Percentiles rank a stretch among this genome's conserved stretches.
Evolutionary conservation across 1,140 invertebrate species (phyloP).

Genomic region (Cydia fagiglandana): DNA sequence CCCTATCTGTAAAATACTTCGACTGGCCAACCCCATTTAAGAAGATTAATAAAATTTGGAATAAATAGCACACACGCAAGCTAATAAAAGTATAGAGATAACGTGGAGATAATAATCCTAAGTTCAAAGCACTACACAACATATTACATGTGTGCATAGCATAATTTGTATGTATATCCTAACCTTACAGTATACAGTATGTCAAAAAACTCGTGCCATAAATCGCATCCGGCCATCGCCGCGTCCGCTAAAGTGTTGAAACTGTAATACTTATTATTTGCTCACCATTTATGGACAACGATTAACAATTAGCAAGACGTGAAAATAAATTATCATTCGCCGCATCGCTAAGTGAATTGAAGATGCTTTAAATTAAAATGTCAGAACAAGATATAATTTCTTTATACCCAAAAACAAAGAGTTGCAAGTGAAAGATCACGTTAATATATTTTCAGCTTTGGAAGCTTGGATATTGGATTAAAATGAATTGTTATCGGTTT

Average conservation of each 20-base stretch:
- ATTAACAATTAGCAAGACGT: constrained; percentile 9
- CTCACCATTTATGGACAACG: background rate
- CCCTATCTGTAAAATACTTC: too few species aligned
- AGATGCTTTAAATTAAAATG: constrained; percentile 10
- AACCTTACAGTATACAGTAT: background rate
- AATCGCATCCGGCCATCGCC: background rate
- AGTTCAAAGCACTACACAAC: too few species aligned
- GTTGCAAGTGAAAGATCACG: background rate
- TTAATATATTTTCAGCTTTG: background rate
- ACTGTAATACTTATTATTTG: constrained; percentile 10
- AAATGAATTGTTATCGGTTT: background rate
- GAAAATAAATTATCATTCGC: constrained; percentile 9
- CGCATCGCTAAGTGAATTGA: background rate
- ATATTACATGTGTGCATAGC: background rate
- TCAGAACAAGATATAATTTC: background rate
- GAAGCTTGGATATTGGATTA: background rate
- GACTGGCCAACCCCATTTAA: too few species aligned
- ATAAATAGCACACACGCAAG: too few species aligned
- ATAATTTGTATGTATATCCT: background rate
- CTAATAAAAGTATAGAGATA: too few species aligned
- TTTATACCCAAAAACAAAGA: background rate
- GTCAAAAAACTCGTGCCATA: constrained; percentile 15
- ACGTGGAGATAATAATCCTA: too few species aligned
- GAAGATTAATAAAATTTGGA: too few species aligned
- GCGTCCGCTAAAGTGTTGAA: constrained; percentile 16